Percentiles rank a stretch among this genome's conserved stretches.
Evolutionary conservation across 2,113 vertebrate species (phyloP).

Genomic region (Papio anubis): DNA sequence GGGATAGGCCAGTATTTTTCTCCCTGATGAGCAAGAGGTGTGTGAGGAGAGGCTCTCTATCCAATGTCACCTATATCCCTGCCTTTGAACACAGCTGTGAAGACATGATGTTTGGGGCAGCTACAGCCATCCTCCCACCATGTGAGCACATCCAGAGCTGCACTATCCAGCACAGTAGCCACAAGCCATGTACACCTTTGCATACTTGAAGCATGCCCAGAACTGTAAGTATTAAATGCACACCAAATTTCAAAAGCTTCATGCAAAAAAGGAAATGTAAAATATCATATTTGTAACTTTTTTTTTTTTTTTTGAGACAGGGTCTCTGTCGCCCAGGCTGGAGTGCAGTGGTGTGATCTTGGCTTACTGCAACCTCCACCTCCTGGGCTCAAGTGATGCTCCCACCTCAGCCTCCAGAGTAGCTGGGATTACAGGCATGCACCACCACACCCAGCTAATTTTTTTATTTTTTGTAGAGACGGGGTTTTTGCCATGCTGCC

Average conservation of each 20-base stretch:
- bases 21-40: not conserved
- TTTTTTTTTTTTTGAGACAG: not conserved
- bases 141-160: fast-evolving
- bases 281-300: not conserved
- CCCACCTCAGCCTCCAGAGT: too few relatives aligned
- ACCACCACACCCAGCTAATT: too few relatives aligned
- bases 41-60: not conserved
- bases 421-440: too few relatives aligned
- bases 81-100: too few relatives aligned
- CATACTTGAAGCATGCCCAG: too few relatives aligned
- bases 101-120: not conserved
- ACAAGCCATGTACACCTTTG: not conserved
- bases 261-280: not conserved
- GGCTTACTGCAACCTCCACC: too few relatives aligned
- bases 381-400: too few relatives aligned
- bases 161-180: fast-evolving
- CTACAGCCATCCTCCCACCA: not conserved
- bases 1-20: not conserved
- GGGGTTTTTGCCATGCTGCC: too few relatives aligned
- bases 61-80: not conserved
- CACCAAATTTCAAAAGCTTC: not conserved
- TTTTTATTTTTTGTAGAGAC: too few relatives aligned
- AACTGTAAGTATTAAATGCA: not conserved
- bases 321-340: too few relatives aligned
- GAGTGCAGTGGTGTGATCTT: too few relatives aligned